A percentile compares a stretch with the other conserved stretches of the same genome.
phyloP scores from a whole-genome alignment of 2,888 invertebrate species.

The Seladonia tumulorum region DNA sequence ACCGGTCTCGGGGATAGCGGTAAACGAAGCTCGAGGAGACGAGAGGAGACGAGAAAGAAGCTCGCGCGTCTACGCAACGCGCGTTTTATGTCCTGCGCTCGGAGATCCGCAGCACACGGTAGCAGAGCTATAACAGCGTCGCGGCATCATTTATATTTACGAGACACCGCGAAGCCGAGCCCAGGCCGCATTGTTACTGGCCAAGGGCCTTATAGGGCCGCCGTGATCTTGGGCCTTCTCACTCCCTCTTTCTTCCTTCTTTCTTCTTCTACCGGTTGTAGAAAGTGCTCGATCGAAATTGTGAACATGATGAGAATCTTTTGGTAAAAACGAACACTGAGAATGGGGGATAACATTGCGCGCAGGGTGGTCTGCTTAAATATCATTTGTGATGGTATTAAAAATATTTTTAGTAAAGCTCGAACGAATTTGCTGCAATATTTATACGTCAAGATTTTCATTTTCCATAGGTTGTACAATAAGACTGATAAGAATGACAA shows the following conservation, averaged over 20 bases:
- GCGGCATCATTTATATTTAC: conserved; percentile 84
- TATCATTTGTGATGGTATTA: background rate
- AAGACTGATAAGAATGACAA: background rate
- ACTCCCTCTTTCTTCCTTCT: conserved; percentile 31
- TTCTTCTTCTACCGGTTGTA: conserved; percentile 6
- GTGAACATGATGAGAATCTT: background rate
- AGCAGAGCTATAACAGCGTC: conserved; percentile 81
- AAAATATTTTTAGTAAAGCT: background rate
- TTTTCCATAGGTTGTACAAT: background rate
- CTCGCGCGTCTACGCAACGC: conserved; percentile 63
- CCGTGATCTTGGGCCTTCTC: conserved; percentile 63
- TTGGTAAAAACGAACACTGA: background rate
- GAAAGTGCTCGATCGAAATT: conserved; percentile 8
- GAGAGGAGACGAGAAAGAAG: conserved; percentile 36
- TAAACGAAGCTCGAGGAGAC: conserved; percentile 30
- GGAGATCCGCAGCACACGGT: conserved; percentile 74
- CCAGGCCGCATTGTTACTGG: conserved; percentile 78
- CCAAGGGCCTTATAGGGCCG: conserved; percentile 78
- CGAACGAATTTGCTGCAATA: background rate
- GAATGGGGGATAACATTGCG: background rate
- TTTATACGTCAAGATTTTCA: background rate
- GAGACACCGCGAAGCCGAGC: conserved; percentile 79
- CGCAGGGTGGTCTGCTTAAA: background rate
- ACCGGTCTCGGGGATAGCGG: conserved; percentile 20
- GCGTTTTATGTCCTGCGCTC: conserved; percentile 71